Evolutionary conservation across 2,888 invertebrate genomes (phyloP).

Genomic region (Gymnosoma rotundatum): DNA sequence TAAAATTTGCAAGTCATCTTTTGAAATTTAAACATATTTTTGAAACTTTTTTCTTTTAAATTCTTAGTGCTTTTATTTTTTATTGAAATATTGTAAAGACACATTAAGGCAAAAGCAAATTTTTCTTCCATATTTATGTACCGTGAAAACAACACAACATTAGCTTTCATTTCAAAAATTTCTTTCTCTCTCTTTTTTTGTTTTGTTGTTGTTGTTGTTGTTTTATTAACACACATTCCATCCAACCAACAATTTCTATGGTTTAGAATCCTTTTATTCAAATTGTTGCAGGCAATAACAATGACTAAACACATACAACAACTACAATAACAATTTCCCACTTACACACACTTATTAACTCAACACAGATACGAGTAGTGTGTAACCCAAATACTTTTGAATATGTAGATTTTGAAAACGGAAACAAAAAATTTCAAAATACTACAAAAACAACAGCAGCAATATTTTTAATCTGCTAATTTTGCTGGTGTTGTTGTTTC

Average conservation of each 20-base stretch:
- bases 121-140: too few species aligned
- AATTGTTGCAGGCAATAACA: slow-evolving; percentile 7
- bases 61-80: too few species aligned
- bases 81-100: too few species aligned
- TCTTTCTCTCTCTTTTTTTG: too few species aligned
- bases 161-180: too few species aligned
- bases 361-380: neutral
- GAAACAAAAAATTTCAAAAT: slow-evolving; percentile 4
- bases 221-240: neutral
- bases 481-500: neutral
- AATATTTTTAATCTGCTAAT: slow-evolving; percentile 16
- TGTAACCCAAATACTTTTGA: neutral
- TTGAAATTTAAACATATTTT: too few species aligned
- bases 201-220: too few species aligned
- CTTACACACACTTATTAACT: neutral
- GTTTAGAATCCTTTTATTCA: slow-evolving; percentile 9
- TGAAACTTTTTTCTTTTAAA: too few species aligned
- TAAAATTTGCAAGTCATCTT: too few species aligned
- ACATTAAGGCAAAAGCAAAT: too few species aligned
- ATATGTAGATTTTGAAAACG: neutral
- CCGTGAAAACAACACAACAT: too few species aligned
- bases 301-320: slow-evolving; percentile 10
- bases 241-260: neutral
- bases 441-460: neutral
- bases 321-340: neutral